A percentile compares a stretch with the other conserved stretches of the same genome.
Conservation (phyloP, 2,113 vertebrate genomes). For the Taxidea taxus region DNA sequence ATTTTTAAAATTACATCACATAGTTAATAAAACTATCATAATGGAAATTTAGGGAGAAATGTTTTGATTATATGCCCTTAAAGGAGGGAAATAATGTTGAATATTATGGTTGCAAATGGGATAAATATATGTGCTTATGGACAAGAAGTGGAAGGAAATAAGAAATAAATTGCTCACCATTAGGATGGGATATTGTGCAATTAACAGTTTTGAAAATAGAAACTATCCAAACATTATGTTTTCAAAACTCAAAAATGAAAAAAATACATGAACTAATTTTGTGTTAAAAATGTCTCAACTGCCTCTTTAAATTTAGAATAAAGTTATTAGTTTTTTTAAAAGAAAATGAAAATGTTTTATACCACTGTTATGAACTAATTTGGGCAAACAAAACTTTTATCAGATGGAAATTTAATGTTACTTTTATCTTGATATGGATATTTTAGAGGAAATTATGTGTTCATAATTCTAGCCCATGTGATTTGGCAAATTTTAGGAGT, state of each 20-base stretch:
- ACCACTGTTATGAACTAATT: background rate
- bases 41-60: background rate
- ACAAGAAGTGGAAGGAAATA: background rate
- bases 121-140: background rate
- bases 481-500: background rate
- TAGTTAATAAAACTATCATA: background rate
- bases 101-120: background rate
- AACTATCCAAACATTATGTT: background rate
- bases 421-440: background rate
- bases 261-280: background rate
- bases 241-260: constrained; percentile 2
- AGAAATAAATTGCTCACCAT: background rate
- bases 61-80: background rate
- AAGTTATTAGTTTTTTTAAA: background rate
- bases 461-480: background rate
- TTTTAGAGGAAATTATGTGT: background rate
- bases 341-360: background rate
- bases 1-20: background rate
- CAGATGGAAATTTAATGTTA: background rate
- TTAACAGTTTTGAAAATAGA: background rate
- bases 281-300: background rate
- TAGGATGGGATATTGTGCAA: background rate
- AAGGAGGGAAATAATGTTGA: background rate
- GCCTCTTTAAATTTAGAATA: background rate
- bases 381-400: background rate